A percentile compares a stretch with the other conserved stretches of the same genome.
Conservation (phyloP, 2,888 invertebrate genomes). For the Noctua janthina region DNA sequence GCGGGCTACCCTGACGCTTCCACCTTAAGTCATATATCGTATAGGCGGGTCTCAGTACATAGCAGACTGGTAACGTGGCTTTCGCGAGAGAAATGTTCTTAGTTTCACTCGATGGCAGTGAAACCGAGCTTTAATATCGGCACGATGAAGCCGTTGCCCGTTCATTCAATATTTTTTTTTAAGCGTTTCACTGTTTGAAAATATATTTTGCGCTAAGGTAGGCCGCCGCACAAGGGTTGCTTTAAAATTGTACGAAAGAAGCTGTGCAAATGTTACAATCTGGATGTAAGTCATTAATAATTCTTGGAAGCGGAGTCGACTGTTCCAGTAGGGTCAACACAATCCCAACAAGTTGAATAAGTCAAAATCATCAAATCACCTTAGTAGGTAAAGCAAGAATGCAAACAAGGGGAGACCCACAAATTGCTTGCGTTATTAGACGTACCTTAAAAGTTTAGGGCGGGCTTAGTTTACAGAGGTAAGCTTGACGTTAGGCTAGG, state of each 20-base stretch:
- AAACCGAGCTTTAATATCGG: constrained; percentile 77
- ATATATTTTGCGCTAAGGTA: constrained; percentile 43
- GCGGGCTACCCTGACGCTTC: too few species aligned
- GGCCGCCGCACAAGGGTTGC: constrained; percentile 24
- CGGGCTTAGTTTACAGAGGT: constrained; percentile 87
- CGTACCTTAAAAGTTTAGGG: constrained; percentile 89
- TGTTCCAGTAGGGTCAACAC: constrained; percentile 71
- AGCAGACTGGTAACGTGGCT: constrained; percentile 82
- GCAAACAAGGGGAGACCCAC: constrained; percentile 88
- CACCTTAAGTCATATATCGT: constrained; percentile 12
- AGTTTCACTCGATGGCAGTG: constrained; percentile 84
- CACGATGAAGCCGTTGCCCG: constrained; percentile 32
- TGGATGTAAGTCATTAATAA: constrained; percentile 70
- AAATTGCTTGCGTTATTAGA: constrained; percentile 89
- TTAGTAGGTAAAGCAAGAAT: constrained; percentile 83
- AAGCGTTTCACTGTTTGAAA: constrained; percentile 6
- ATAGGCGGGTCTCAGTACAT: constrained; percentile 56
- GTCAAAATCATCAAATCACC: constrained; percentile 90
- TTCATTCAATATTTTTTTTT: constrained; percentile 23
- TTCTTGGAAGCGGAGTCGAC: constrained; percentile 68
- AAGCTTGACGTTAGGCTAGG: constrained; percentile 83
- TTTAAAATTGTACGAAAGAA: constrained; percentile 64
- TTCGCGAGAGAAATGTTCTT: constrained; percentile 85
- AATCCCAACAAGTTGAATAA: constrained; percentile 85
- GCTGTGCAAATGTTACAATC: constrained; percentile 62